Evolutionary conservation across 2,888 invertebrate genomes (phyloP), one percentile per base, ranked within the genome.

Genomic region (Drosophila limbata): DNA sequence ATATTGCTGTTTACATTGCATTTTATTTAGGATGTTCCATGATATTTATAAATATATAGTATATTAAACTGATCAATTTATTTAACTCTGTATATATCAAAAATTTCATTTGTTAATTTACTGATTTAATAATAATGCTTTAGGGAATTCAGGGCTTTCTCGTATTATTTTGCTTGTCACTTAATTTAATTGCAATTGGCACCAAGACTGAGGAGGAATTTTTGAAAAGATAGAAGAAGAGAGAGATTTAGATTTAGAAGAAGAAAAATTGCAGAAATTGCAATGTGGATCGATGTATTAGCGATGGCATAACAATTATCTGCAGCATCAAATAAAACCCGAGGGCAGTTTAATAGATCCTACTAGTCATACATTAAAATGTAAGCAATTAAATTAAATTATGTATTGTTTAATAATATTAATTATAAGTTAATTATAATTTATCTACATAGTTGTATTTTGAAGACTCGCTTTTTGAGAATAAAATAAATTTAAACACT

Each of bases 141-240:
- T 28, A 8, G 8, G 1, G 1, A 8, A 28, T 28, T 28, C 25
- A 28, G 8, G 28, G 28, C 1, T 28, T 8, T 15, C 31, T 44
- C 50, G 62, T 44, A 21, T 51, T 61, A 76, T 78, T 78, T 82
- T 56, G 86, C 86, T 66, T 74, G 88, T 85, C 85, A 85, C 84
- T 81, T 88, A 60, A 75, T 73, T 88, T 88, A 88, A 85, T 85
- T 85, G 84, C 81, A 88, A 80, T 78, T 85, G 76, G 66, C 73
- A 63, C 39, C 48, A 47, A 56, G 28, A 25, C 5, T 13, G 19
- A 19, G 10, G 0, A 10, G 21, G 17, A 4, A 11, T 33, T 8
- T 40, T 28, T n/a, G 8, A 5, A 8, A 39, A 17, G n/a, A 39
- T 15, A 33, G 31, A 33, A 2, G 17, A 35, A 10, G 11, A 5